These are phyloP conservation scores for Lasioglossum marginatum DNA, from an alignment of 2,888 invertebrate genomes.

Conservation along the genomic window DNA sequence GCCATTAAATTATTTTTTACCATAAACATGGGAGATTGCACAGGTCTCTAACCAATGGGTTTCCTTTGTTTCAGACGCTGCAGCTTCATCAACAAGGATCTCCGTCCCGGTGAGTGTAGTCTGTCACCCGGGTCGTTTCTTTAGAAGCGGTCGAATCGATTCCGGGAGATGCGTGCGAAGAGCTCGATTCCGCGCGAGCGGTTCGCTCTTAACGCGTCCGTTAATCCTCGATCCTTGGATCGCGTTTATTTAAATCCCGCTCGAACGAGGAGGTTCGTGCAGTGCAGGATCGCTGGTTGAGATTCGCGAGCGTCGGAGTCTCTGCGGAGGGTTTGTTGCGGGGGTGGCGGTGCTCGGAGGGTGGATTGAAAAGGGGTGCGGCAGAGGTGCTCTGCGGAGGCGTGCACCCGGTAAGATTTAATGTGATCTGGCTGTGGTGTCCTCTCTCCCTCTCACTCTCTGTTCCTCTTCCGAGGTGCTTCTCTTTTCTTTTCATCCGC, in stretches of 20 bases:
- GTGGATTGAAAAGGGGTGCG: slow-evolving; percentile 47
- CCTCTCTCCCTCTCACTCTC: slow-evolving; percentile 42
- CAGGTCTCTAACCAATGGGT: neutral
- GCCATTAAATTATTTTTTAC: neutral
- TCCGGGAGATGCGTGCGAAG: slow-evolving; percentile 3
- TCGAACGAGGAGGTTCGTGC: slow-evolving; percentile 20
- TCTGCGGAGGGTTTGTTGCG: neutral
- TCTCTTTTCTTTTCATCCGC: slow-evolving; percentile 45
- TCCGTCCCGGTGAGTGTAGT: slow-evolving; percentile 50
- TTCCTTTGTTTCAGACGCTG: slow-evolving; percentile 68
- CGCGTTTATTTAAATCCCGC: slow-evolving; percentile 17
- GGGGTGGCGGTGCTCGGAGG: neutral
- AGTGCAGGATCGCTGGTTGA: slow-evolving; percentile 31
- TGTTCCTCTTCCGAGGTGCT: neutral
- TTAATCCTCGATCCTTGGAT: slow-evolving; percentile 23
- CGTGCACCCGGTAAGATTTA: slow-evolving; percentile 80
- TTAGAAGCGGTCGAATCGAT: slow-evolving; percentile 1
- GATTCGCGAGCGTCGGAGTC: slow-evolving; percentile 16
- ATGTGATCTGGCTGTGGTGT: slow-evolving; percentile 74
- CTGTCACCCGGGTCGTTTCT: neutral
- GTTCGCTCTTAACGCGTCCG: slow-evolving; percentile 10
- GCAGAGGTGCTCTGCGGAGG: slow-evolving; percentile 68
- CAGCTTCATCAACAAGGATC: slow-evolving; percentile 15
- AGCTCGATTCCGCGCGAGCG: slow-evolving; percentile 26
- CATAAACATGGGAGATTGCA: neutral